These are phyloP conservation scores for Gyps fulvus DNA, from an alignment of 2,113 vertebrate genomes.

Conservation along the genomic window DNA sequence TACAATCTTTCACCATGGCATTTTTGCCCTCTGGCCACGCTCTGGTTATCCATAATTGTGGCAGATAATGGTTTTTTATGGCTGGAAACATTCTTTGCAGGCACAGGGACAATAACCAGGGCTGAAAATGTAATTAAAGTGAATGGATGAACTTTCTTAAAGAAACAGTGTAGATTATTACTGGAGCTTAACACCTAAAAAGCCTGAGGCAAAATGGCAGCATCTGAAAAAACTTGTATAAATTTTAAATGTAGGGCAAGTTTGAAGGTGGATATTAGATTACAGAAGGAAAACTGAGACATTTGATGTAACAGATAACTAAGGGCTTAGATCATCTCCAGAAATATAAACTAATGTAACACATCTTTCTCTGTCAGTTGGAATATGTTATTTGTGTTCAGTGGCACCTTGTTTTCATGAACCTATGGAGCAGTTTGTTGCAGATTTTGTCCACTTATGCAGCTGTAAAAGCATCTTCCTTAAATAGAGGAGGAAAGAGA, in stretches of 20 bases:
- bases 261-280: constrained; percentile 59
- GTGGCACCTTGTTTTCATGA: neutral
- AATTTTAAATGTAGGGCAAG: constrained; percentile 61
- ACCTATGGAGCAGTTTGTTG: neutral
- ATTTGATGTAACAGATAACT: constrained; percentile 64
- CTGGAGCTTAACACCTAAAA: constrained; percentile 60
- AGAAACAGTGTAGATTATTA: constrained; percentile 68
- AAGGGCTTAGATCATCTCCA: constrained; percentile 60
- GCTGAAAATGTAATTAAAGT: constrained; percentile 74
- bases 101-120: constrained; percentile 70
- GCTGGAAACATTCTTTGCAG: constrained; percentile 75
- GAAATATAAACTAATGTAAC: constrained; percentile 54
- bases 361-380: constrained; percentile 30
- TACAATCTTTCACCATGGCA: constrained; percentile 74
- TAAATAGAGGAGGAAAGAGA: neutral
- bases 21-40: constrained; percentile 68
- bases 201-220: constrained; percentile 52
- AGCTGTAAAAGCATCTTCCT: neutral
- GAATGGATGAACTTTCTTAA: constrained; percentile 73
- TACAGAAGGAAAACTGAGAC: constrained; percentile 62
- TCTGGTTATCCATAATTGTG: constrained; percentile 75
- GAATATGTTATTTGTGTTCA: constrained; percentile 7
- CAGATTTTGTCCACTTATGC: neutral
- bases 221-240: constrained; percentile 65
- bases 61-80: constrained; percentile 76